These are phyloP conservation scores for Diplosoma virens DNA, from an alignment of 23 tunicate species.

Conservation along the genomic window DNA sequence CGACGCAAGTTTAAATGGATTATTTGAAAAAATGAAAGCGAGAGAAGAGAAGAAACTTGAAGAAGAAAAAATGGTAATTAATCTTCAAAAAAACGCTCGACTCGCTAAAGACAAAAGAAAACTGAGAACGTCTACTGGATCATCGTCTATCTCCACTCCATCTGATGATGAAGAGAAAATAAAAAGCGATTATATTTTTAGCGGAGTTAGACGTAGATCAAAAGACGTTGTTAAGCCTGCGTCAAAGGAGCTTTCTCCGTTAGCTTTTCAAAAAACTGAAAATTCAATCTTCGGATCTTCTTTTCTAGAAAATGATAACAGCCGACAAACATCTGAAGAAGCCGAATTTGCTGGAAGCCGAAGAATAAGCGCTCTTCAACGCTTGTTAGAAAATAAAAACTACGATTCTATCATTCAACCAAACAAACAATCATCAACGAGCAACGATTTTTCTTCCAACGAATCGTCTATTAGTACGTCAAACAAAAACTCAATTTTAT, in stretches of 20 bases:
- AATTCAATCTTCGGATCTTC: background rate
- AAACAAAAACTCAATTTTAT: no score
- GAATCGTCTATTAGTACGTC: no score
- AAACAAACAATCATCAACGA: background rate
- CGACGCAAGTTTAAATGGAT: background rate
- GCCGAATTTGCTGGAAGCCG: conserved; percentile 29
- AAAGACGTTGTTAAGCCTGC: background rate
- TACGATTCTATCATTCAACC: background rate
- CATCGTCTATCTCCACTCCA: conserved; percentile 1
- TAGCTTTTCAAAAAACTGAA: conserved; percentile 15
- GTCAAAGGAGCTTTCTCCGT: background rate
- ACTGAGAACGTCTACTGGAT: conserved; percentile 20
- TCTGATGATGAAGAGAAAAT: conserved; percentile 28
- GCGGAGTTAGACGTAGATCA: background rate
- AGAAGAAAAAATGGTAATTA: conserved; percentile 6
- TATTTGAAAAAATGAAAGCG: background rate
- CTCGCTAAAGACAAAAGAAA: conserved; percentile 23
- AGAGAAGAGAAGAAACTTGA: background rate
- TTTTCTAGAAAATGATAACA: background rate
- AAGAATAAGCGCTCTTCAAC: conserved; percentile 54
- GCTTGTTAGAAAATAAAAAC: conserved; percentile 20
- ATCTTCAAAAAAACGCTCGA: conserved; percentile 18
- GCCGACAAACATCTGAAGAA: background rate
- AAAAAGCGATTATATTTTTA: background rate
- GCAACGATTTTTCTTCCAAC: no score